These are phyloP conservation scores for Pterostichus niger DNA, from an alignment of 2,888 invertebrate species.

Conservation along the genomic window DNA sequence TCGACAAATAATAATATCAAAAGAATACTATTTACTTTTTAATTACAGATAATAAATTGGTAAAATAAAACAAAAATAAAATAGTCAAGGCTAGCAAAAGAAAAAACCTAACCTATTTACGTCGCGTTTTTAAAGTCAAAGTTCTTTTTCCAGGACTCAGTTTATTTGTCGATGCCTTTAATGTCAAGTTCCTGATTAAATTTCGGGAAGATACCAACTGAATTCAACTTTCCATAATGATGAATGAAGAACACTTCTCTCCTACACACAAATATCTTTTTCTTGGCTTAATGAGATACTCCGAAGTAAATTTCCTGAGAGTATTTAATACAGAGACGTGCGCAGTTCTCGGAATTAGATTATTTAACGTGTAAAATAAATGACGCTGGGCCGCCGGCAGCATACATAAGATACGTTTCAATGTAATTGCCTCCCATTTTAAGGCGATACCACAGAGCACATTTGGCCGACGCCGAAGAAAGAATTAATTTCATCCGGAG, in stretches of 20 bases:
- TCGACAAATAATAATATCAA: too few species aligned
- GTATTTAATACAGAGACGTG: conserved; percentile 54
- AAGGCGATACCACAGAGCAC: conserved; percentile 30
- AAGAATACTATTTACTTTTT: too few species aligned
- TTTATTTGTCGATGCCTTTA: too few species aligned
- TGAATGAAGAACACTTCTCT: conserved; percentile 27
- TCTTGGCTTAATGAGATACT: conserved; percentile 49
- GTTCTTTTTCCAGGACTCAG: too few species aligned
- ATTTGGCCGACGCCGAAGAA: conserved; percentile 15
- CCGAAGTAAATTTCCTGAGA: conserved; percentile 55
- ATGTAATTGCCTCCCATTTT: conserved; percentile 52
- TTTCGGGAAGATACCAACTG: too few species aligned
- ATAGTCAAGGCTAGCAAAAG: too few species aligned
- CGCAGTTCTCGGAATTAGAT: conserved; percentile 42
- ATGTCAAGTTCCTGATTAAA: too few species aligned
- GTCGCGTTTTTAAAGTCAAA: too few species aligned
- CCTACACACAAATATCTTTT: conserved; percentile 54
- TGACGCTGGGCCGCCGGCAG: conserved; percentile 31
- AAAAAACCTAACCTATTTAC: too few species aligned
- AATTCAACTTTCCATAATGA: conserved; percentile 5
- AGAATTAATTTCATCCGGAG: conserved; percentile 43
- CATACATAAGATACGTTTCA: conserved; percentile 61
- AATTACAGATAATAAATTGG: too few species aligned
- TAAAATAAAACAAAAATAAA: too few species aligned
- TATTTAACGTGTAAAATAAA: conserved; percentile 62